Conservation (phyloP, 2,113 vertebrate genomes). For the Mormyrus iriodes region DNA sequence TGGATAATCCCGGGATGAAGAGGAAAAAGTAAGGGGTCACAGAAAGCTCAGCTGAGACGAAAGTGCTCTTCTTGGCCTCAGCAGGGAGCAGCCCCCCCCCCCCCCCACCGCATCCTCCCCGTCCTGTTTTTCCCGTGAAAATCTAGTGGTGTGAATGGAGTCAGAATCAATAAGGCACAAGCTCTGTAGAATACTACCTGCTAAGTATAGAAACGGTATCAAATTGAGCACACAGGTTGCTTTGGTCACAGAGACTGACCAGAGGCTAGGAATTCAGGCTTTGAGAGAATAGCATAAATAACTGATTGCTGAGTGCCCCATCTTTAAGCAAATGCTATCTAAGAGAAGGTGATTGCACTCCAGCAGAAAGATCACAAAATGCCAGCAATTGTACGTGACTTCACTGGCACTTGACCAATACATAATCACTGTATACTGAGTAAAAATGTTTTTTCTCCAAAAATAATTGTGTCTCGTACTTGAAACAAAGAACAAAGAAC, state of each 20-base stretch:
- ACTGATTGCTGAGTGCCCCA: not conserved
- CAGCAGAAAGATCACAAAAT: not conserved
- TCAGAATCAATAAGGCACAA: not conserved
- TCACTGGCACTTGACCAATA: not conserved
- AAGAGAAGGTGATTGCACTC: not conserved
- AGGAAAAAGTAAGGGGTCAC: not conserved
- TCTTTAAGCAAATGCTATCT: not conserved
- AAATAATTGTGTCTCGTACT: not conserved
- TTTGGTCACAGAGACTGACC: not conserved
- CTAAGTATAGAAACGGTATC: not conserved
- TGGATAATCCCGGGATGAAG: not conserved
- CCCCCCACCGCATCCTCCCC: not conserved
- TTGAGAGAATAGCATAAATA: not conserved
- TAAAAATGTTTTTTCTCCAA: not conserved
- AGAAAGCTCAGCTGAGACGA: not conserved
- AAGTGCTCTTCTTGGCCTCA: not conserved
- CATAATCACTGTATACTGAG: not conserved
- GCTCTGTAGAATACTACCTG: not conserved
- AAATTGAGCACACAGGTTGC: not conserved
- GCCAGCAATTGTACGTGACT: not conserved
- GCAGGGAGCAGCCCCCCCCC: not conserved
- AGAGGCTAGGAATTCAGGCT: not conserved
- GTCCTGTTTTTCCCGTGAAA: not conserved
- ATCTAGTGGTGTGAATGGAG: not conserved
- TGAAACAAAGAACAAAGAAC: not conserved